A percentile compares a stretch with the other conserved stretches of the same genome.
phyloP scores from a whole-genome alignment of 1,140 invertebrate species.

The Hylaeus volcanicus region DNA sequence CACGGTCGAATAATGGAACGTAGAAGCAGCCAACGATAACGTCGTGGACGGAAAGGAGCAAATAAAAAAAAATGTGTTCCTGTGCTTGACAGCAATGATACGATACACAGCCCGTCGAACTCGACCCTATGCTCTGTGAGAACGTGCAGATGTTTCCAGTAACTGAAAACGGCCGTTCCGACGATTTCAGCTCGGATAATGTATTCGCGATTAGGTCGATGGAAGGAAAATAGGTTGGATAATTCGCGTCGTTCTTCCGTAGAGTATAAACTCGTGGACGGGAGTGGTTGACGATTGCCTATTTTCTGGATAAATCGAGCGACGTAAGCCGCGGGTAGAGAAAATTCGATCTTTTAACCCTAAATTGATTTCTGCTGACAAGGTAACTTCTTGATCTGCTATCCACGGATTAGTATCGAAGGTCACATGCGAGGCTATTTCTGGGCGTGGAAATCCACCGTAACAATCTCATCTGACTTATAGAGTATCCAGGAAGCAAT shows the following conservation, averaged over 20 bases:
- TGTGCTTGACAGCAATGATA: constrained; percentile 24
- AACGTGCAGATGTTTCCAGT: background rate
- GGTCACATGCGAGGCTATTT: too few relatives aligned
- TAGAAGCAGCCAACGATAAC: background rate
- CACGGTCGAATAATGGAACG: background rate
- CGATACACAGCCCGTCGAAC: constrained; percentile 20
- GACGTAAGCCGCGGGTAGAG: too few relatives aligned
- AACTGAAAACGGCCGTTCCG: background rate
- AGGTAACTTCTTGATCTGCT: too few relatives aligned
- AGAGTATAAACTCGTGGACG: background rate
- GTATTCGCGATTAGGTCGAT: background rate
- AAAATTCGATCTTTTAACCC: too few relatives aligned
- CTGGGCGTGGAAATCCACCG: too few relatives aligned
- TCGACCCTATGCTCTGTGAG: background rate
- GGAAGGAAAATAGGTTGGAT: too few relatives aligned
- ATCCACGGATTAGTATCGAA: too few relatives aligned
- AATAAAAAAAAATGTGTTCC: background rate
- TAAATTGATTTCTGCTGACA: too few relatives aligned
- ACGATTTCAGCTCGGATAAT: background rate
- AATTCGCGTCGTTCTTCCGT: background rate
- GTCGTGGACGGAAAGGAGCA: too few relatives aligned
- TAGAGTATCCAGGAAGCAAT: too few relatives aligned
- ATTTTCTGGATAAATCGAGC: too few relatives aligned
- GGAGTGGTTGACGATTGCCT: background rate
- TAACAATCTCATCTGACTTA: too few relatives aligned